phyloP scores from a whole-genome alignment of 2,113 vertebrate genomes.

The Xerus inauris region DNA sequence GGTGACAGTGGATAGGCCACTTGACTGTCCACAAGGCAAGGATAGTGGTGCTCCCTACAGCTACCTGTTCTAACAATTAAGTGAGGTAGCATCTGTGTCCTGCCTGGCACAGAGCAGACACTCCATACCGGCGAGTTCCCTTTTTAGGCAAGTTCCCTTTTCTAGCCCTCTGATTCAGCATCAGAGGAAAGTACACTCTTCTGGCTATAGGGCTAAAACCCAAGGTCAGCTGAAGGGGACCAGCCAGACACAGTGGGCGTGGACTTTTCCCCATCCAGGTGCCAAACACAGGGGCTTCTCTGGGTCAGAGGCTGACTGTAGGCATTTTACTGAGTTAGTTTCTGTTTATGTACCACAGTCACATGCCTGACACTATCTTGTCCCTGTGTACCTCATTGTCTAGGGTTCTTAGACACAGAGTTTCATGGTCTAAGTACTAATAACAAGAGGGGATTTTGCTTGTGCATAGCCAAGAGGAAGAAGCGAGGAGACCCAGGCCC shows the following conservation, averaged over 20 bases:
- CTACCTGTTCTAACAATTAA: too few species aligned
- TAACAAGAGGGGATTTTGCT: background rate
- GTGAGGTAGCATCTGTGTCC: background rate
- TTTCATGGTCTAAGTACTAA: background rate
- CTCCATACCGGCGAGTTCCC: rapidly evolving
- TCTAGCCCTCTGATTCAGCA: background rate
- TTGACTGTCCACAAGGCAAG: background rate
- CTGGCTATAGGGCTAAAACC: background rate
- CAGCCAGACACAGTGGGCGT: rapidly evolving
- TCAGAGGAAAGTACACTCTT: background rate
- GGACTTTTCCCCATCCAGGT: background rate
- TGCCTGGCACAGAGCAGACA: background rate
- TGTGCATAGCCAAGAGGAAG: background rate
- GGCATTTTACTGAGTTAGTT: background rate
- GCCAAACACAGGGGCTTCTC: background rate
- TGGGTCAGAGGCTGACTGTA: background rate
- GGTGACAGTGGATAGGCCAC: background rate
- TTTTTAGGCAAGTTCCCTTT: too few species aligned
- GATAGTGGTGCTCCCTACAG: rapidly evolving
- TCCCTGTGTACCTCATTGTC: background rate
- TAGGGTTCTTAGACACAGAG: background rate
- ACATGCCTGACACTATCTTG: background rate
- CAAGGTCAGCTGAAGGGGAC: background rate
- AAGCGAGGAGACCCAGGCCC: background rate
- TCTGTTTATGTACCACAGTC: background rate